phyloP scores from a whole-genome alignment of 2,888 invertebrate genomes.

The Drosophila multiciliata region DNA sequence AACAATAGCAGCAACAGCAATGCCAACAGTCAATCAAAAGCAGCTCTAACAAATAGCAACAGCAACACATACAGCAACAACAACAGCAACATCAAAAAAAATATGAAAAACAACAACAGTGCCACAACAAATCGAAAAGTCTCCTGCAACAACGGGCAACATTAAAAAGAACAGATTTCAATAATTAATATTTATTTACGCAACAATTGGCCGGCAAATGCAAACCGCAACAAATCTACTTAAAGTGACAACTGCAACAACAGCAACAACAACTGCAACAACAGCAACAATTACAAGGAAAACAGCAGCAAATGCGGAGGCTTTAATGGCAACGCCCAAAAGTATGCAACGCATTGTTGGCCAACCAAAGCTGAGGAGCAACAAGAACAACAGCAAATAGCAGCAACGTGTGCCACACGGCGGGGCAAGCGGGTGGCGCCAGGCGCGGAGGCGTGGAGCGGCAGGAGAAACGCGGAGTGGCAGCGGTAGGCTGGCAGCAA shows the following conservation, averaged over 20 bases:
- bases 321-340: constrained; percentile 62
- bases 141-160: constrained; percentile 27
- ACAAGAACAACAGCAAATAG: constrained; percentile 38
- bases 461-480: constrained; percentile 9
- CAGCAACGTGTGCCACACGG: constrained; percentile 49
- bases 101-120: constrained; percentile 1
- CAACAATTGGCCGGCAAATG: constrained; percentile 53
- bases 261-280: background rate
- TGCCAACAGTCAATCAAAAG: constrained; percentile 31
- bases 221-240: constrained; percentile 12
- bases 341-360: constrained; percentile 58
- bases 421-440: constrained; percentile 25
- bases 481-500: constrained; percentile 24
- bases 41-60: constrained; percentile 26
- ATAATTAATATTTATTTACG: constrained; percentile 22
- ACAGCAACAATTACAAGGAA: constrained; percentile 4
- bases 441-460: constrained; percentile 16
- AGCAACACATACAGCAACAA: constrained; percentile 6
- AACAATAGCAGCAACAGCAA: constrained; percentile 23
- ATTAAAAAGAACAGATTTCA: constrained; percentile 16
- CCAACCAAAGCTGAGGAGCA: constrained; percentile 31
- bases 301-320: constrained; percentile 21
- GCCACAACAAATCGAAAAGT: constrained; percentile 30
- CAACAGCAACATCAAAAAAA: constrained; percentile 19
- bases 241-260: background rate